phyloP scores from a whole-genome alignment of 2,888 invertebrate genomes.

The Platycnemis pennipes region DNA sequence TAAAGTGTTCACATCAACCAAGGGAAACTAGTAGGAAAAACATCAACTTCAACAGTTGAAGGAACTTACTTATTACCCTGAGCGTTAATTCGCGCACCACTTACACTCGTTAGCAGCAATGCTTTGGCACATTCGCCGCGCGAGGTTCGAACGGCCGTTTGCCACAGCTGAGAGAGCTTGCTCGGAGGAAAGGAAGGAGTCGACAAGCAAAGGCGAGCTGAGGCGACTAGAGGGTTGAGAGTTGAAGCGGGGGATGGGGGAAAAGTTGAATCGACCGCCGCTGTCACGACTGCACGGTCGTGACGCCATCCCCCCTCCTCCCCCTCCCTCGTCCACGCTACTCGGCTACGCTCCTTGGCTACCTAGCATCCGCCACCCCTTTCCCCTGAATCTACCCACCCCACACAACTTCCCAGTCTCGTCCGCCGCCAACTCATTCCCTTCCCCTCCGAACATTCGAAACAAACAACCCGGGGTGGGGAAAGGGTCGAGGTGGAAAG shows the following conservation, averaged over 20 bases:
- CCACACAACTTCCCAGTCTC: neutral
- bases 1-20: no score
- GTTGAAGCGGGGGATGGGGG: neutral
- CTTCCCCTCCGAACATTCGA: neutral
- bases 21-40: no score
- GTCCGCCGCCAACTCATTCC: neutral
- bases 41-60: no score
- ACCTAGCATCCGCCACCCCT: neutral
- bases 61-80: no score
- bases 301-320: neutral
- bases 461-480: neutral
- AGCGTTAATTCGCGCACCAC: no score
- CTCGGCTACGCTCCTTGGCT: neutral
- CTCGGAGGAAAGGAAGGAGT: no score
- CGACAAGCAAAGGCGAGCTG: no score
- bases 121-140: no score
- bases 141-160: no score
- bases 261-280: neutral
- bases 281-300: conserved; percentile 2
- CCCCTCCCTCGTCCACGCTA: neutral
- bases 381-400: neutral
- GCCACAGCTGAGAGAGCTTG: no score
- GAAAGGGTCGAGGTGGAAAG: neutral
- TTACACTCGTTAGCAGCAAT: no score
- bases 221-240: neutral